Evolutionary conservation across 1,140 invertebrate genomes (phyloP), one percentile per base, ranked within the genome.

Genomic region (Mamestra configurata): DNA sequence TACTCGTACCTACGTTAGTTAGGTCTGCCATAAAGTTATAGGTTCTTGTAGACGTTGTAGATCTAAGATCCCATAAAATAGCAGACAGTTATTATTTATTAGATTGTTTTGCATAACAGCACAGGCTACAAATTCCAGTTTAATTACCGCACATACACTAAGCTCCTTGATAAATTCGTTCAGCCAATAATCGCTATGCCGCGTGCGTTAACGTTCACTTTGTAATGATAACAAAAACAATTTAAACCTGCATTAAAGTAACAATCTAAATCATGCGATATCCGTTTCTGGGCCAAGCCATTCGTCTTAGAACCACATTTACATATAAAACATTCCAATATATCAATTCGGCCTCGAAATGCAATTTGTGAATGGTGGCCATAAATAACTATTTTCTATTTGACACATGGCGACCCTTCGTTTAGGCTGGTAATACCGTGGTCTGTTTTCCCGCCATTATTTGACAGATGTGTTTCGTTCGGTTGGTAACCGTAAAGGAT

Each of bases 361-460:
- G 92, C 90, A 95, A 95, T 95, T 95, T 94, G 93, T 95, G 93
- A 94, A 92, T 95, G 90, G 92, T 78, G 76, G 82, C 86, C 91
- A 95, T 95, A 95, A 95, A 95, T 95, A 94, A 95, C 93, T 91
- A 92, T 94, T 94, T 93, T 89, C 91, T 86, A 88, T 93, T 93
- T 93, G 92, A 95, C 92, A 90, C 90, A 90, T 88, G 86, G 88
- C 91, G 90, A 93, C 92, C 92, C 92, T 89, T 85, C 81, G 85
- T 77, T 85, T 81, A 87, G 80, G 84, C 86, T 85, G 86, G 87
- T 82, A 87, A 87, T 88, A 84, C 86, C 76, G 88, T 82, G 88
- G 85, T 86, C 84, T 89, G 89, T 89, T 93, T 93, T 93, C 91
- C 91, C 90, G 89, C 88, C 82, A 89, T 88, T 90, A 90, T 92